These are phyloP conservation scores for Noctua pronuba DNA, from an alignment of 2,888 invertebrate genomes.

Conservation along the genomic window DNA sequence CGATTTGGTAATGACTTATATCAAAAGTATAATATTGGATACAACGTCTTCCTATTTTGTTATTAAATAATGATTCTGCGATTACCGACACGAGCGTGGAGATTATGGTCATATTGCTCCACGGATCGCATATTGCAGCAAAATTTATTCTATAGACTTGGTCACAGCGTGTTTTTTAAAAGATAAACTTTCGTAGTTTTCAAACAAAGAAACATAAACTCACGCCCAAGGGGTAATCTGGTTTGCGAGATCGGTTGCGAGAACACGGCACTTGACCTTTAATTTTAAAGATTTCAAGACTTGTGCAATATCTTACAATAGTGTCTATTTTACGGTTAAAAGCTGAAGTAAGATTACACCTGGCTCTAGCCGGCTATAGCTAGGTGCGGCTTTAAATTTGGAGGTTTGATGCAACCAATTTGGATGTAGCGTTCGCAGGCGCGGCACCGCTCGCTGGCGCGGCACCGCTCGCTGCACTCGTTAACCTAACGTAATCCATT, in stretches of 20 bases:
- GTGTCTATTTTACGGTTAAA: too few species aligned
- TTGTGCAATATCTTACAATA: neutral
- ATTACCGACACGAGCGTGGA: slow-evolving; percentile 16
- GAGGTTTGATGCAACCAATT: too few species aligned
- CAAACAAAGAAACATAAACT: neutral
- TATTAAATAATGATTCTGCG: slow-evolving; percentile 40
- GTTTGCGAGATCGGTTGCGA: too few species aligned
- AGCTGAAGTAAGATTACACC: too few species aligned
- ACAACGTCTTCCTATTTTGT: slow-evolving; percentile 12
- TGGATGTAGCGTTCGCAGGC: too few species aligned
- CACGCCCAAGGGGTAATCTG: too few species aligned
- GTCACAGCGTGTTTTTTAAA: slow-evolving; percentile 26
- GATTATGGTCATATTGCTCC: slow-evolving; percentile 13
- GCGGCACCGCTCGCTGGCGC: too few species aligned
- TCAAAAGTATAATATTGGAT: slow-evolving; percentile 18
- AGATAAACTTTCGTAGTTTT: neutral
- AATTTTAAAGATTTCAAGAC: neutral
- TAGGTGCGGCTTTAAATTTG: too few species aligned
- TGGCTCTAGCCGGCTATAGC: too few species aligned
- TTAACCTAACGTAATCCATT: too few species aligned
- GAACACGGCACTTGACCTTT: too few species aligned
- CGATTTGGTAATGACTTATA: slow-evolving; percentile 2
- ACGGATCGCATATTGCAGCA: slow-evolving; percentile 17
- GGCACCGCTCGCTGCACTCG: too few species aligned
- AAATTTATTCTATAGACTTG: slow-evolving; percentile 4